phyloP scores from a whole-genome alignment of 2,888 invertebrate genomes.

The Lithosia quadra region DNA sequence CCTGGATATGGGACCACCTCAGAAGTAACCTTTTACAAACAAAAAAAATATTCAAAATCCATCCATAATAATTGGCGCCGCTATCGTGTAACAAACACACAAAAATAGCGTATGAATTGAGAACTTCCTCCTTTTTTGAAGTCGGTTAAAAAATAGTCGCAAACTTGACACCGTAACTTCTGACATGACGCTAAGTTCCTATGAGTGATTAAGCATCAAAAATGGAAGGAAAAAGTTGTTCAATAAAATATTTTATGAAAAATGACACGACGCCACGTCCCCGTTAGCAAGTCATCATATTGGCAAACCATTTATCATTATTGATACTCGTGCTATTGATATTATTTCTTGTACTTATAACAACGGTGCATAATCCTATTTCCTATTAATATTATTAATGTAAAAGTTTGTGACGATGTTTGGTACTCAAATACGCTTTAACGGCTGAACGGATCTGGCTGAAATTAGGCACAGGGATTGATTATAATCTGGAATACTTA shows the following conservation, averaged over 20 bases:
- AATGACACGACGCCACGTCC: slow-evolving; percentile 55
- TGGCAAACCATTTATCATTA: slow-evolving; percentile 67
- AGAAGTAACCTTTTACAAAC: too few species aligned
- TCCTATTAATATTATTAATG: too few species aligned
- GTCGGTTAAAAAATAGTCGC: background rate
- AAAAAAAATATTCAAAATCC: too few species aligned
- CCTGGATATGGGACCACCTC: too few species aligned
- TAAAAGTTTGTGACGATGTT: too few species aligned
- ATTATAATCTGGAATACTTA: too few species aligned
- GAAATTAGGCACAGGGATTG: too few species aligned
- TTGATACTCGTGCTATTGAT: slow-evolving; percentile 43
- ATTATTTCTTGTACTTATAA: slow-evolving; percentile 15
- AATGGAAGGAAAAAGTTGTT: slow-evolving; percentile 46
- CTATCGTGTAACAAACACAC: too few species aligned
- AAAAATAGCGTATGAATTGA: too few species aligned
- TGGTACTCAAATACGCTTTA: too few species aligned
- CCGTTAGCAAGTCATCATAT: slow-evolving; percentile 73
- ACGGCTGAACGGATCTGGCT: too few species aligned
- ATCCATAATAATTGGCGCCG: too few species aligned
- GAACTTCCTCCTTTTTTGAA: background rate
- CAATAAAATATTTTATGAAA: slow-evolving; percentile 61
- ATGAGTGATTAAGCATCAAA: slow-evolving; percentile 41
- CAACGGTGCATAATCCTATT: background rate
- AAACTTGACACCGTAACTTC: background rate
- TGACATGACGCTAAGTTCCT: background rate